Conservation (phyloP, 2,888 invertebrate genomes). For the Patella pellucida region DNA sequence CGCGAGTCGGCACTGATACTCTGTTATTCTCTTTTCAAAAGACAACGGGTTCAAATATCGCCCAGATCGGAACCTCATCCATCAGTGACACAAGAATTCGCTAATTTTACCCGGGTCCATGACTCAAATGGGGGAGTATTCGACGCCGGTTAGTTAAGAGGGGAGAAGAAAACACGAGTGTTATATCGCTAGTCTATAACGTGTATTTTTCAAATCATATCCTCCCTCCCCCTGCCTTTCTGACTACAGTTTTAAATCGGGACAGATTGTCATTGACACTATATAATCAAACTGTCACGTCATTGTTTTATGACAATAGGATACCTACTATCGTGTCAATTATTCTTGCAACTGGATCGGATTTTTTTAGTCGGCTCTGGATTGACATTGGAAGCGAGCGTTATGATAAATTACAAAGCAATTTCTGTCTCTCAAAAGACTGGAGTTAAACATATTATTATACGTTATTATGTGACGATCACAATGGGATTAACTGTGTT, state of each 20-base stretch:
- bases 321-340: conserved; percentile 7
- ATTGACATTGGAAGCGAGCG: background rate
- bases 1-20: background rate
- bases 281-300: conserved; percentile 5
- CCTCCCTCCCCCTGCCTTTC: too few species aligned
- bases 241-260: background rate
- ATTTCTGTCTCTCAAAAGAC: too few species aligned
- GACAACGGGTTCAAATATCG: conserved; percentile 3
- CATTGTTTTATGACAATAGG: background rate
- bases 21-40: background rate
- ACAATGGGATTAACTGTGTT: too few species aligned
- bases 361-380: background rate
- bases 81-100: conserved; percentile 6
- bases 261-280: conserved; percentile 6
- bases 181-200: background rate
- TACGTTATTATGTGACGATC: too few species aligned
- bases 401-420: too few species aligned
- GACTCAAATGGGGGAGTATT: conserved; percentile 1
- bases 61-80: conserved; percentile 11
- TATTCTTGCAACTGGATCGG: background rate
- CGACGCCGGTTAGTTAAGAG: background rate
- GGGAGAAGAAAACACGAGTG: background rate
- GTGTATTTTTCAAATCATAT: background rate
- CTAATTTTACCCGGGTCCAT: background rate
- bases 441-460: too few species aligned